Conservation (phyloP, 2,888 invertebrate species). For the Synanthedon myopaeformis region DNA sequence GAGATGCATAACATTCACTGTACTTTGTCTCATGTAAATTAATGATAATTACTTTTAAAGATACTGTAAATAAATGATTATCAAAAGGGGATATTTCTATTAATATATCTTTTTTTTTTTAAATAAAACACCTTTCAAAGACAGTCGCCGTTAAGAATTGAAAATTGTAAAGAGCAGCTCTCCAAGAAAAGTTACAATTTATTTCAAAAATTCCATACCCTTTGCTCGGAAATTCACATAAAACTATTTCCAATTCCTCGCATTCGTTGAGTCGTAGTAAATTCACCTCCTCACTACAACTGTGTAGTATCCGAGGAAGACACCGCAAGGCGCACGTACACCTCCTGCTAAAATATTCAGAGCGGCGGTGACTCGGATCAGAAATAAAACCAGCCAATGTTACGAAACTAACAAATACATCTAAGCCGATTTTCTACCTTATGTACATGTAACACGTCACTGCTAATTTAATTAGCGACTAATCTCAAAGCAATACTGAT, state of each 20-base stretch:
- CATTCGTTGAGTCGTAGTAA: constrained; percentile 7
- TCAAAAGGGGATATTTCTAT: too few relatives aligned
- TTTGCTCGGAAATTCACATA: constrained; percentile 26
- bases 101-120: too few relatives aligned
- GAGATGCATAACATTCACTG: too few relatives aligned
- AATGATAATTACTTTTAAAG: too few relatives aligned
- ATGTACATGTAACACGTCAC: constrained; percentile 2
- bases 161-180: too few relatives aligned
- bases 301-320: background rate
- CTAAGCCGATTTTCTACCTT: background rate
- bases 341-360: constrained; percentile 33
- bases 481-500: constrained; percentile 3
- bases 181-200: background rate
- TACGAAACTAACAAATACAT: constrained; percentile 3
- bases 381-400: constrained; percentile 25
- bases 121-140: too few relatives aligned
- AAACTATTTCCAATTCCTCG: constrained; percentile 21
- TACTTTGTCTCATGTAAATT: too few relatives aligned
- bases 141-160: too few relatives aligned
- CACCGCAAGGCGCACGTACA: constrained; percentile 16
- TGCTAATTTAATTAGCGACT: constrained; percentile 3
- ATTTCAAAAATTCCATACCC: constrained; percentile 1
- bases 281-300: background rate
- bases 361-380: constrained; percentile 14
- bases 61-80: too few relatives aligned